phyloP scores from a whole-genome alignment of 1,140 invertebrate species.

The Eriosoma lanigerum region DNA sequence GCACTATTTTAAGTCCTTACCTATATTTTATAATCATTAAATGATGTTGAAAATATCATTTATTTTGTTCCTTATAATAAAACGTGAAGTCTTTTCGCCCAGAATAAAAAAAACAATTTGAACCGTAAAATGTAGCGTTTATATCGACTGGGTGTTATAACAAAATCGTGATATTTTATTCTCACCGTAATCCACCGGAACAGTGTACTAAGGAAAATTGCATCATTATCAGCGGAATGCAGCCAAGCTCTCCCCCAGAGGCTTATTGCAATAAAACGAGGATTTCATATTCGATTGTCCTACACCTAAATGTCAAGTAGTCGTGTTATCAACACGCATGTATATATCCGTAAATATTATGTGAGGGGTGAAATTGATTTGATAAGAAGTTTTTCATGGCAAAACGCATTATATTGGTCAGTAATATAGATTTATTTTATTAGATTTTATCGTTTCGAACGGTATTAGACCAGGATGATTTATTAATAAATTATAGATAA shows the following conservation, averaged over 20 bases:
- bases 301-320: slow-evolving; percentile 12
- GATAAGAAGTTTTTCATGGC: not conserved
- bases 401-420: too few species aligned
- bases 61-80: too few species aligned
- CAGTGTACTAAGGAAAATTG: slow-evolving; percentile 4
- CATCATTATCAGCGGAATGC: slow-evolving; percentile 38
- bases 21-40: too few species aligned
- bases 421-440: too few species aligned
- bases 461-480: too few species aligned
- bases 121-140: not conserved
- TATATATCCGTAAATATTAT: not conserved
- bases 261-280: slow-evolving; percentile 50
- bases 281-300: slow-evolving; percentile 32
- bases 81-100: too few species aligned
- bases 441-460: too few species aligned
- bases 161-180: too few species aligned
- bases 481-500: too few species aligned
- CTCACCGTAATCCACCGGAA: slow-evolving; percentile 29
- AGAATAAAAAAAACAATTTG: not conserved
- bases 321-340: slow-evolving; percentile 16
- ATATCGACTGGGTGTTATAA: not conserved
- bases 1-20: too few species aligned
- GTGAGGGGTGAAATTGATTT: slow-evolving; percentile 25
- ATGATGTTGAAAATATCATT: too few species aligned
- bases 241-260: slow-evolving; percentile 18